Evolutionary conservation across 2,113 vertebrate species (phyloP).

Genomic region (Cichladusa arquata): DNA sequence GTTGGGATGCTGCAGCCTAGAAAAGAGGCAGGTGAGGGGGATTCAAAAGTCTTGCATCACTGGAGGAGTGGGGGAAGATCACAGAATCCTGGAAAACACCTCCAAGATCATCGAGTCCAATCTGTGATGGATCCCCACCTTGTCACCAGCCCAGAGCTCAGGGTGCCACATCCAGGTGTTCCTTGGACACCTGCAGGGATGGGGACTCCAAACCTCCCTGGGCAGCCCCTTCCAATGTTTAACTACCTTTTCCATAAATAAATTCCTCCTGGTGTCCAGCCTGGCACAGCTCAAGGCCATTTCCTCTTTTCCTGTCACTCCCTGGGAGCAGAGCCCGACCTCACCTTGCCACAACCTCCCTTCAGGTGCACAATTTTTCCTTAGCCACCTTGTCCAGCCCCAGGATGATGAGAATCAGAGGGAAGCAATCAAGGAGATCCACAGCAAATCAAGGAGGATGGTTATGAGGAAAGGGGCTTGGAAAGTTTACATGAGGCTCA

Average conservation of each 20-base stretch:
- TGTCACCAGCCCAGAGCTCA: background rate
- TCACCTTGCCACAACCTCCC: background rate
- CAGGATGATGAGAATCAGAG: background rate
- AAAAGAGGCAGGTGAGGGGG: background rate
- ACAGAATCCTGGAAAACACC: background rate
- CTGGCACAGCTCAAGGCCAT: background rate
- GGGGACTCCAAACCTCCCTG: background rate
- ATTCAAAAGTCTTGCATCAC: background rate
- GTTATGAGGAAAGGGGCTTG: background rate
- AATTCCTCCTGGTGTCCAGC: background rate
- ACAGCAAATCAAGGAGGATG: background rate
- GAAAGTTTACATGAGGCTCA: background rate
- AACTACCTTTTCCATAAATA: background rate
- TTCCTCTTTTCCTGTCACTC: background rate
- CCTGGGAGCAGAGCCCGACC: background rate
- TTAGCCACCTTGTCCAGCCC: background rate
- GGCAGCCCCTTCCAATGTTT: background rate
- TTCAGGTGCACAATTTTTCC: background rate
- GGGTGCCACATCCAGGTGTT: rapidly evolving
- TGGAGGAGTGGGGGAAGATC: background rate
- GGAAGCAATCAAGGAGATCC: background rate
- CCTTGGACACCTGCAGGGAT: background rate
- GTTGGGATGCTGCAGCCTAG: background rate
- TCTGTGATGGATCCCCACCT: rapidly evolving
- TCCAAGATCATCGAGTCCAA: rapidly evolving